Evolutionary conservation across 2,113 vertebrate species (phyloP), one percentile per base, ranked within the genome.

Genomic region (Sprattus sprattus): DNA sequence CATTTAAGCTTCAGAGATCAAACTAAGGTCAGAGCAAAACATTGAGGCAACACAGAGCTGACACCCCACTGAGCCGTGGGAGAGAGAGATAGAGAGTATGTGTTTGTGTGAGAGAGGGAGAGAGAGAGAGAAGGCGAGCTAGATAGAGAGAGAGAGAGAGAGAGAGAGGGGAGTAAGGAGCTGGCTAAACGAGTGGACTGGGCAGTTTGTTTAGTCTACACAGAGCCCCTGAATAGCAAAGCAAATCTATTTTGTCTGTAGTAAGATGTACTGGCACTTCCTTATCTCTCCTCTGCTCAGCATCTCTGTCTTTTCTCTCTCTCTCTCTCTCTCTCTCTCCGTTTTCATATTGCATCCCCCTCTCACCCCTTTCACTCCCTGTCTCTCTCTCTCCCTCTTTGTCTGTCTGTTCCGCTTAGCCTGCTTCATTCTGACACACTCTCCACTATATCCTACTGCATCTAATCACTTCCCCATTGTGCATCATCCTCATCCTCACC

Each of bases 151-250:
- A 54, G 11, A 54, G 52, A 20, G 22, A 9, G 64, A 9, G 25
- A 4, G 25, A 28, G 64, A 6, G 22, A 25, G 22, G 3, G 64
- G 25, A 25, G 6, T 67, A 8, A 28, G 64, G 64, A 28, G 25
- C 64, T 64, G 57, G 57, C 57, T 22, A 67, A 28, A 7, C 8
- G 28, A 67, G 64, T 67, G 64, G 64, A 67, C 64, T 28, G 8
- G 22, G 78, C 25, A 45, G 81, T 85, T 84, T 87, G 64, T 87
- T 82, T 87, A 82, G 80, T 82, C 83, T 87, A 44, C 82, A 64
- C 45, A 52, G 16, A 20, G 10, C 86, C 60, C 67, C 84, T 18
- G 54, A 67, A 67, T 85, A 67, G 64, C 25, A 1, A 67, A 28
- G 64, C 3, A 25, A 67, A 28, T 67, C 64, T 83, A 82, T 16